These are phyloP conservation scores for Scolanthus callimorphus DNA, from an alignment of 92 coral and sea anemone species.

Conservation along the genomic window DNA sequence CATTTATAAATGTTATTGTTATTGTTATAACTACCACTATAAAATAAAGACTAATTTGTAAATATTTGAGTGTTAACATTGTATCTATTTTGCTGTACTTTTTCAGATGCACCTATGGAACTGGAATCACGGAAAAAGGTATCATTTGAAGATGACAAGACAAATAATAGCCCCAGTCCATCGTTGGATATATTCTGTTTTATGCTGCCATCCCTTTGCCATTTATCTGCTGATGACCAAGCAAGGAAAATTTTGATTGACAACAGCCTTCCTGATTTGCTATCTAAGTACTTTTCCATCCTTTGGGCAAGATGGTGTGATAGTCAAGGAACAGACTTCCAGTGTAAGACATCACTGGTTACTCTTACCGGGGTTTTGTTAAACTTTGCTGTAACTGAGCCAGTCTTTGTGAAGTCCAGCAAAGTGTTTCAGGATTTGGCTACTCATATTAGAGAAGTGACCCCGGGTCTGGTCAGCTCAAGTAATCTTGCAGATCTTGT, in stretches of 20 bases:
- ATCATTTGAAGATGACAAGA: too few relatives aligned
- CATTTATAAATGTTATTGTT: too few relatives aligned
- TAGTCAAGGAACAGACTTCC: not conserved
- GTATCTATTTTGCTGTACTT: too few relatives aligned
- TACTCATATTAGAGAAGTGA: conserved; percentile 14
- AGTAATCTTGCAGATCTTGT: conserved; percentile 21
- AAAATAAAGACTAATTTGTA: too few relatives aligned
- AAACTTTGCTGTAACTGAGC: conserved; percentile 80
- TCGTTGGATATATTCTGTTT: conserved; percentile 52
- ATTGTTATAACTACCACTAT: too few relatives aligned
- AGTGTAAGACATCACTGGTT: conserved; percentile 47
- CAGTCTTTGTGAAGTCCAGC: conserved; percentile 33
- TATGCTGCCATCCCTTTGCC: conserved; percentile 86
- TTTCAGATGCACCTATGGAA: too few relatives aligned
- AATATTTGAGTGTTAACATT: too few relatives aligned
- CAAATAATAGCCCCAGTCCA: too few relatives aligned
- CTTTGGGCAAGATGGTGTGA: conserved; percentile 45
- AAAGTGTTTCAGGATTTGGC: conserved; percentile 37
- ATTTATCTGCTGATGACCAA: conserved; percentile 85
- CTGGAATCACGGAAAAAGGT: too few relatives aligned
- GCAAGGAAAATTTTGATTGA: conserved; percentile 63
- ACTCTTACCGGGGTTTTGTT: conserved; percentile 71
- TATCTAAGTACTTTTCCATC: conserved; percentile 47
- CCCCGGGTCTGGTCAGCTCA: conserved; percentile 19
- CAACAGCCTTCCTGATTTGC: conserved; percentile 33